Base-by-base conservation (phyloP, 2,113 vertebrate genomes). In the Oxyura jamaicensis region DNA sequence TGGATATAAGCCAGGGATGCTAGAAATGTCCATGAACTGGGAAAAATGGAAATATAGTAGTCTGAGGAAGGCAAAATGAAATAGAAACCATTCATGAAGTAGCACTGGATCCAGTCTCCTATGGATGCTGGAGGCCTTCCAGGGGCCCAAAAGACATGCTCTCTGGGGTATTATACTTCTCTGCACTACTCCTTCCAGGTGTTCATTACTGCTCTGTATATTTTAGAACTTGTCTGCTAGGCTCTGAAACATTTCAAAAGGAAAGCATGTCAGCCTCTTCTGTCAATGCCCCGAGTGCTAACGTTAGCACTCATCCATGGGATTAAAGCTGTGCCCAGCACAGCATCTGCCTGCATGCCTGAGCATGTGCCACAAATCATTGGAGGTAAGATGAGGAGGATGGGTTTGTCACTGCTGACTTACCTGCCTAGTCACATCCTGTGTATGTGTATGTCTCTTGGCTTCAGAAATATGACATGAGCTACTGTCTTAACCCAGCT, bases 401-500 rank as follows among this genome's bases (percentile, higher is more conserved):
- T 0, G 0, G 52, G 29, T 60, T 78, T 67, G 83, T 66, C 93
- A 36, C 48, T 58, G 8, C 22, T 29, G 50, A 17, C 78, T 29
- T 8, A n/a, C 89, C 89, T 84, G 52, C 74, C 91, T 8, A 11
- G 13, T 79, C 5, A 8, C 78, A 69, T 17, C 63, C 58, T 31
- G 65, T 90, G 86, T 77, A 23, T 69, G 41, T 90, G 69, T n/a
- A n/a, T 90, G 73, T 86, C 69, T 88, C 88, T 88, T 89, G 81
- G 52, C 46, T 1, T 88, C 83, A 66, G 77, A 66, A 87, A 13
- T 13, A 5, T 3, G 23, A 35, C 42, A 2, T 18, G 90, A 88
- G 92, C 93, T 92, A 88, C 88, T 96, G 56, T 81, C 65, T 35
- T 95, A 93, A 95, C 88, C 94, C 95, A 92, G 87, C 91, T 91